Base-by-base conservation (phyloP, 30 jellyfish, hydroid and myxozoan species). In the Euphysa ruthae region DNA sequence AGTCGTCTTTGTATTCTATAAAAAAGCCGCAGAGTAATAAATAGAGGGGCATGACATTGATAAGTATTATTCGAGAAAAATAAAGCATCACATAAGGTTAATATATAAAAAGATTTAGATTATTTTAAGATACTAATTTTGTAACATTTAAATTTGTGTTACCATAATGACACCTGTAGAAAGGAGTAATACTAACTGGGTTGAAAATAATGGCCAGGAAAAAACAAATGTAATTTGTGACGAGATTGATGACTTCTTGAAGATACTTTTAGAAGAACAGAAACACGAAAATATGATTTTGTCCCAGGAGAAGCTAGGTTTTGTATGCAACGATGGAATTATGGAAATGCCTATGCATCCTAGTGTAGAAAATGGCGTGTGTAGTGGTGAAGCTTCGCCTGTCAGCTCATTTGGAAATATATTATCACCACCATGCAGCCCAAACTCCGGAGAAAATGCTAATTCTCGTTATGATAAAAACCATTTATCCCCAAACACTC, bases 391-490 rank as follows among this genome's bases (percentile, higher is more conserved):
- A 13, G 49, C 71, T n/a, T 68, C 80, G 7, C 80, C 80, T 7
- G 75, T 55, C 20, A 68, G 80, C 20, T 68, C 80, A 4, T 68
- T 23, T 31, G 69, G 80, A 6, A 24, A 25, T 2, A 42, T 68
- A 27, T 20, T 15, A n/a, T 63, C 77, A 4, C 69, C 74, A 4
- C 80, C 80, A 21, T 58, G 73, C 16, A 68, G 80, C 24, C 80
- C 80, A 6, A 21, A 23, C 25, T 21, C 50, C 28, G 30, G 18
- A 20, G 35, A 21, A 20, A 49, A 68, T 16, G 28, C 1, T 29
- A 26, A 21, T 15, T 29, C 51, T 7, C 54, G 73, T 6, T 68
- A 21, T 27, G 49, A 43, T 68, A 58, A 68, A 26, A 68, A 68
- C 34, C 27, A 42, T 21, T 31, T 52, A 13, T 16, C 66, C 22